Conservation (phyloP, 2,888 invertebrate species). For the Tetragonula carbonaria region DNA sequence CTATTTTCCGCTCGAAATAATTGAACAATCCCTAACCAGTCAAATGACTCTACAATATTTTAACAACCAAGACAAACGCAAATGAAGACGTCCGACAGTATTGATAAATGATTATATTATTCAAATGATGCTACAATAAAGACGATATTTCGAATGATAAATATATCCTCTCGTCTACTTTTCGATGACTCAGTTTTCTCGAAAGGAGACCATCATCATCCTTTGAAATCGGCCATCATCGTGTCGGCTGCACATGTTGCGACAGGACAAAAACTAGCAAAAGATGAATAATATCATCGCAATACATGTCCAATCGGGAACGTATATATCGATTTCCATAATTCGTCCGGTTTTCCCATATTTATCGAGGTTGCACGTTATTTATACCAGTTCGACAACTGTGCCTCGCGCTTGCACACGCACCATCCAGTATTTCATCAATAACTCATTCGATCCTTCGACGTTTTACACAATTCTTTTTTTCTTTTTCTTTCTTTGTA, state of each 20-base stretch:
- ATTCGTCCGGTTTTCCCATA: background rate
- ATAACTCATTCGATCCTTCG: constrained; percentile 8
- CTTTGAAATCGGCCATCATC: background rate
- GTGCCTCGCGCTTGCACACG: background rate
- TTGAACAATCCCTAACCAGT: too few relatives aligned
- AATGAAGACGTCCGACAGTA: too few relatives aligned
- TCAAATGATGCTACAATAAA: too few relatives aligned
- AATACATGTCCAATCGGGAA: background rate
- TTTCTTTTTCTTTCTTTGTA: background rate
- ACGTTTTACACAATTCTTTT: constrained; percentile 36
- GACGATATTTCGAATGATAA: too few relatives aligned
- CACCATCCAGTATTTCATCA: constrained; percentile 25
- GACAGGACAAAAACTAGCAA: background rate
- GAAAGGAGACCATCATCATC: constrained; percentile 1
- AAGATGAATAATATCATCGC: constrained; percentile 5
- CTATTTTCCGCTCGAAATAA: too few relatives aligned
- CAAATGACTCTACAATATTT: too few relatives aligned
- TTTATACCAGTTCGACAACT: constrained; percentile 32
- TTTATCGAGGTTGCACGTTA: constrained; percentile 8
- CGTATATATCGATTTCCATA: constrained; percentile 19
- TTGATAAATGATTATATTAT: too few relatives aligned
- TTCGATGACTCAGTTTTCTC: constrained; percentile 3
- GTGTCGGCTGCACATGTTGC: background rate
- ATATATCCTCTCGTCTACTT: background rate
- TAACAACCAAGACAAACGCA: too few relatives aligned